Evolutionary conservation across 2,113 vertebrate genomes (phyloP).

Genomic region (Ursus arctos): DNA sequence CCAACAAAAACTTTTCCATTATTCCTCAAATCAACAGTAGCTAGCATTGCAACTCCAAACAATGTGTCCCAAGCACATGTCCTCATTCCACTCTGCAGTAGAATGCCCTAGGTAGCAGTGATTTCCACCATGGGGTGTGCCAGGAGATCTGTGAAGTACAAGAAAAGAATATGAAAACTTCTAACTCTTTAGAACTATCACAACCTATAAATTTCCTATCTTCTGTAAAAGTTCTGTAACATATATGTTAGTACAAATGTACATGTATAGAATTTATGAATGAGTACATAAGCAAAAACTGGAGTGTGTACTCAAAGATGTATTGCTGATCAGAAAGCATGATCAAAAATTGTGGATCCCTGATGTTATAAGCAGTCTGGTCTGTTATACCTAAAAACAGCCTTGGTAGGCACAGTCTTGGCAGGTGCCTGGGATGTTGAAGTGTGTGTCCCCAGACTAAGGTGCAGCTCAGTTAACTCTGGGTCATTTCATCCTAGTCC

Average conservation of each 20-base stretch:
- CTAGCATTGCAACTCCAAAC: not conserved
- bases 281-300: conserved; percentile 31
- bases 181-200: not conserved
- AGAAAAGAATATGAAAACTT: not conserved
- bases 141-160: not conserved
- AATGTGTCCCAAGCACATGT: not conserved
- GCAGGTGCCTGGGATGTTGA: not conserved
- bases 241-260: not conserved
- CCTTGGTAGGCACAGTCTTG: not conserved
- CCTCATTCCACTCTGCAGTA: not conserved
- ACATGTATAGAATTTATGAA: not conserved
- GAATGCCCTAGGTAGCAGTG: not conserved
- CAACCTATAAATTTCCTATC: not conserved
- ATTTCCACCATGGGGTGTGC: not conserved
- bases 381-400: not conserved
- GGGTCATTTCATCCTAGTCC: not conserved
- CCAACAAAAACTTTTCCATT: not conserved
- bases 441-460: not conserved
- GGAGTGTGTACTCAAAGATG: not conserved
- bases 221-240: not conserved
- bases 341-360: not conserved
- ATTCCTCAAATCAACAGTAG: not conserved
- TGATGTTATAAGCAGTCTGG: not conserved
- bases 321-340: not conserved
- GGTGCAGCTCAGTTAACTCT: not conserved